Percentiles rank a stretch among this genome's conserved stretches.
These are phyloP conservation scores for Zonitis immaculata DNA, from an alignment of 2,888 invertebrate species.

Conservation along the genomic window DNA sequence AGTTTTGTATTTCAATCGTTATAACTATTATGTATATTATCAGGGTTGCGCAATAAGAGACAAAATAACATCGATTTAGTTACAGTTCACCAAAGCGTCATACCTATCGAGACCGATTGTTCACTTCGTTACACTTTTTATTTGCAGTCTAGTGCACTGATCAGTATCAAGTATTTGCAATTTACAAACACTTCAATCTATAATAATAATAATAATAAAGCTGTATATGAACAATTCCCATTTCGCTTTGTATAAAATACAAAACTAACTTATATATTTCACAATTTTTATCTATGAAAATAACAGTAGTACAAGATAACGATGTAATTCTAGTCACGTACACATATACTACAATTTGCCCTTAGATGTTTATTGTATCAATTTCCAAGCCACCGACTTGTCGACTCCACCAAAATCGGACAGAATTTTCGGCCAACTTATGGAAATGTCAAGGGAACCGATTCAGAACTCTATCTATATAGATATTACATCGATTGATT, in stretches of 20 bases:
- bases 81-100: constrained; percentile 9
- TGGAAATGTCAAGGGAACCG: constrained; percentile 31
- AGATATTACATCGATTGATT: too few relatives aligned
- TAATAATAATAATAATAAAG: too few relatives aligned
- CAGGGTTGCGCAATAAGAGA: background rate
- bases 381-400: constrained; percentile 33
- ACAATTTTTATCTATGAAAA: too few relatives aligned
- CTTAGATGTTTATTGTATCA: constrained; percentile 42
- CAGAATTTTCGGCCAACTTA: constrained; percentile 36
- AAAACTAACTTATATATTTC: too few relatives aligned
- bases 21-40: too few relatives aligned
- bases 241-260: too few relatives aligned
- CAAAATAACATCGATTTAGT: background rate
- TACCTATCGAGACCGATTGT: constrained; percentile 32
- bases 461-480: too few relatives aligned
- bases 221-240: too few relatives aligned
- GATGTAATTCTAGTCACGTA: constrained; percentile 34
- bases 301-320: constrained; percentile 10
- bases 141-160: constrained; percentile 41
- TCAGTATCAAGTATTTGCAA: constrained; percentile 32
- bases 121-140: constrained; percentile 41
- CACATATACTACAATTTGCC: constrained; percentile 32
- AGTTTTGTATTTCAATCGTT: too few relatives aligned
- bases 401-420: constrained; percentile 36
- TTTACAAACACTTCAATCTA: constrained; percentile 8